A percentile compares a stretch with the other conserved stretches of the same genome.
These are phyloP conservation scores for Coenobita brevimanus DNA, from an alignment of 1,140 invertebrate genomes.

Conservation along the genomic window DNA sequence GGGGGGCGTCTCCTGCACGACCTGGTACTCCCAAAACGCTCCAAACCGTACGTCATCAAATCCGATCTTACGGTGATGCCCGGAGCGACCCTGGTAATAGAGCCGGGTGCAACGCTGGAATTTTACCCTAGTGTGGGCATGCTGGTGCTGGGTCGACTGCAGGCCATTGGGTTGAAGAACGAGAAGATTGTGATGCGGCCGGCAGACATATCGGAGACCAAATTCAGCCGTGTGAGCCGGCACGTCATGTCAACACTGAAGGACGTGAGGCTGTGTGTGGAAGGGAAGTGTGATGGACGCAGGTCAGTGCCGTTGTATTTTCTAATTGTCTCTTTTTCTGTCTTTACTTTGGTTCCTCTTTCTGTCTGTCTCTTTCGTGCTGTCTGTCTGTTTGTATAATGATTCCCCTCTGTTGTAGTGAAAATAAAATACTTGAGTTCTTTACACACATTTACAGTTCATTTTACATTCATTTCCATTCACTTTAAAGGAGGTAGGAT, in stretches of 20 bases:
- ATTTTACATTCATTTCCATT: too few relatives aligned
- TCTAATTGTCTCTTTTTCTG: too few relatives aligned
- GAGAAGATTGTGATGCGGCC: conserved; percentile 91
- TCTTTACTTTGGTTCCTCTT: too few relatives aligned
- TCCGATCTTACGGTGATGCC: conserved; percentile 98
- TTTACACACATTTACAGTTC: too few relatives aligned
- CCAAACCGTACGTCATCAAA: conserved; percentile 86
- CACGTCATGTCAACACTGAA: conserved; percentile 38
- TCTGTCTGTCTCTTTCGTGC: too few relatives aligned
- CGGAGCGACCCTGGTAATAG: conserved; percentile 85
- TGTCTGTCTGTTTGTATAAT: too few relatives aligned
- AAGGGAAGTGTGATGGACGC: conserved; percentile 80
- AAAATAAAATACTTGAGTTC: too few relatives aligned
- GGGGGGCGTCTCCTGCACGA: conserved; percentile 88
- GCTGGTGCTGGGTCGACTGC: conserved; percentile 93
- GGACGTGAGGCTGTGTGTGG: conserved; percentile 82
- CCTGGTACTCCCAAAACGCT: conserved; percentile 80
- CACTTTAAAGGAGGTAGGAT: too few relatives aligned
- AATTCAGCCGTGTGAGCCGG: conserved; percentile 57
- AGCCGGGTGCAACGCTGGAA: conserved; percentile 92
- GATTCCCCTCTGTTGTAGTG: too few relatives aligned
- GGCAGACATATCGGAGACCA: conserved; percentile 70
- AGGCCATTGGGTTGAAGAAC: conserved; percentile 85
- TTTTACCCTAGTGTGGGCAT: conserved; percentile 98
- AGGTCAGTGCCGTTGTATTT: conserved; percentile 70